A percentile compares a stretch with the other conserved stretches of the same genome.
Evolutionary conservation across 2,113 vertebrate species (phyloP).

Genomic region (Neogobius melanostomus): DNA sequence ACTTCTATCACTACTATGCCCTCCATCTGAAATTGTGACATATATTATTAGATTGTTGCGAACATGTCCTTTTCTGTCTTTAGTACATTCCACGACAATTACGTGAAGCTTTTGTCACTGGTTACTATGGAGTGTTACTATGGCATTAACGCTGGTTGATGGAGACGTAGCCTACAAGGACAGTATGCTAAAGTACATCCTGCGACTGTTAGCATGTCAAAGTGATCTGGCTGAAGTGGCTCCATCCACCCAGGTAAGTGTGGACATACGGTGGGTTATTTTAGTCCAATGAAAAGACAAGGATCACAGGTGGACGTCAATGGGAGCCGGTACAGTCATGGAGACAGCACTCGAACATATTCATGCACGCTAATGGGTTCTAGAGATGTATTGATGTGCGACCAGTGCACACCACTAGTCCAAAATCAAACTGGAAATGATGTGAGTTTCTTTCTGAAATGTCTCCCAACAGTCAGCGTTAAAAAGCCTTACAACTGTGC

Average conservation of each 20-base stretch:
- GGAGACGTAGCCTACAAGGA: slow-evolving; percentile 20
- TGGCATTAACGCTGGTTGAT: slow-evolving; percentile 15
- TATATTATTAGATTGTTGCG: no score
- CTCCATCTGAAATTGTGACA: no score
- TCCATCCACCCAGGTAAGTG: slow-evolving; percentile 34
- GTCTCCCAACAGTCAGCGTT: not conserved
- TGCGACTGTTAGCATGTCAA: not conserved
- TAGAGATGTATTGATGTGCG: no score
- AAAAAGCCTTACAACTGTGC: not conserved
- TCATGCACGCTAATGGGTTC: no score
- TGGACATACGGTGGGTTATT: slow-evolving; percentile 5
- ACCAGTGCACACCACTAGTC: not conserved
- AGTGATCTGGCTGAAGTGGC: slow-evolving; percentile 16
- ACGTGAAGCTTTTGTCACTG: slow-evolving; percentile 1
- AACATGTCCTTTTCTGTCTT: not conserved
- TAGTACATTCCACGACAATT: slow-evolving; percentile 22
- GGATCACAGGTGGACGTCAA: slow-evolving; percentile 4
- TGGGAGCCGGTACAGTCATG: not conserved
- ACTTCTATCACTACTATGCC: no score
- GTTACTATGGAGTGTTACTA: slow-evolving; percentile 22
- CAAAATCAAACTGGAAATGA: not conserved
- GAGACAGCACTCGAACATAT: no score
- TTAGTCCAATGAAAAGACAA: not conserved
- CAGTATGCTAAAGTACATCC: not conserved
- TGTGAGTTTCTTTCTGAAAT: not conserved